Evolutionary conservation across 1,140 invertebrate genomes (phyloP).

Genomic region (Trachymyrmex cornetzi): DNA sequence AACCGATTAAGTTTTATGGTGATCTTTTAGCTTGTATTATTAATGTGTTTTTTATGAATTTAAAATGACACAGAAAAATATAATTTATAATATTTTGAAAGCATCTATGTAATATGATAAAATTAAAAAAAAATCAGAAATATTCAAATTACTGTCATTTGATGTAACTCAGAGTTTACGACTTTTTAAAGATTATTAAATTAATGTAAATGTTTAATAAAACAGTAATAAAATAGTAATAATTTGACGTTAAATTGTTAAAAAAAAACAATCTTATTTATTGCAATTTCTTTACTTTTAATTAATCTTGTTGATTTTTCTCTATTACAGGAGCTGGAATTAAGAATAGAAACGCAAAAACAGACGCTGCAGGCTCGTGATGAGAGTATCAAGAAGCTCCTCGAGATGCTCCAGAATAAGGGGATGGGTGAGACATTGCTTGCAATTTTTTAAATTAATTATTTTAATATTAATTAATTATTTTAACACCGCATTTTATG

Average conservation of each 20-base stretch:
- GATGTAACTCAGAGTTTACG: neutral
- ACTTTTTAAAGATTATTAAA: neutral
- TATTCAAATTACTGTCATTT: neutral
- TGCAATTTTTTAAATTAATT: conserved; percentile 57
- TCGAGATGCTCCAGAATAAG: conserved; percentile 99
- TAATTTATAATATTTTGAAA: neutral
- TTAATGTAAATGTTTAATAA: neutral
- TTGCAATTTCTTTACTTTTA: neutral
- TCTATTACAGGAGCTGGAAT: conserved; percentile 94
- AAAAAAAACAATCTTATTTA: neutral
- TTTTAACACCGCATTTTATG: conserved; percentile 15
- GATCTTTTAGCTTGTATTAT: neutral
- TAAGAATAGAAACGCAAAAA: conserved; percentile 99
- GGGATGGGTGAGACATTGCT: conserved; percentile 93
- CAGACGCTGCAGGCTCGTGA: conserved; percentile 98
- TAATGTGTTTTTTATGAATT: neutral
- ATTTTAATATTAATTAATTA: conserved; percentile 9
- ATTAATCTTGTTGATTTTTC: conserved; percentile 54
- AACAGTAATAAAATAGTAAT: neutral
- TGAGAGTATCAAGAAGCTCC: conserved; percentile 99
- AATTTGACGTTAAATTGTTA: neutral
- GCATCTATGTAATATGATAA: neutral
- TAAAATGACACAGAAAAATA: neutral
- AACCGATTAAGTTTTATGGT: conserved; percentile 15
- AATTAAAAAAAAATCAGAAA: neutral